Percentiles rank a stretch among this genome's conserved stretches.
phyloP scores from a whole-genome alignment of 2,888 invertebrate genomes.

The Dinocampus coccinellae region DNA sequence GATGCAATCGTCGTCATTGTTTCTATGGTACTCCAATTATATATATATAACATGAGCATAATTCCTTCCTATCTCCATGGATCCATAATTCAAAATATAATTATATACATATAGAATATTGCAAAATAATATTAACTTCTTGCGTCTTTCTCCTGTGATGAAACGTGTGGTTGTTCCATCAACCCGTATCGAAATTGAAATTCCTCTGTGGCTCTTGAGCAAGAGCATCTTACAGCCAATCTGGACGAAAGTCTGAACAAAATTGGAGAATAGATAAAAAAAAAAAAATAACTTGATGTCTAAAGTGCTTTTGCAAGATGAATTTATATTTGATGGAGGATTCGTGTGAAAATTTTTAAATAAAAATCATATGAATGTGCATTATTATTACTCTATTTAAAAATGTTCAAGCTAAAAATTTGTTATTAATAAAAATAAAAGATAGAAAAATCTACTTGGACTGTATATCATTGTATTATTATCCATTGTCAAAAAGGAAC shows the following conservation, averaged over 20 bases:
- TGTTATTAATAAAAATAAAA: too few relatives aligned
- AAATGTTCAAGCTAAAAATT: too few relatives aligned
- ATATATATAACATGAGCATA: not conserved
- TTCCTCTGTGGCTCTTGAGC: constrained; percentile 37
- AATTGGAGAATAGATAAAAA: constrained; percentile 11
- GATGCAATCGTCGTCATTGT: constrained; percentile 9
- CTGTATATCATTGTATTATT: too few relatives aligned
- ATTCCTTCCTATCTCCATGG: too few relatives aligned
- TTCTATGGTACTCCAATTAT: not conserved
- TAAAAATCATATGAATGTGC: too few relatives aligned
- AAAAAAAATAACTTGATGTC: constrained; percentile 9
- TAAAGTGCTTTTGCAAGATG: not conserved
- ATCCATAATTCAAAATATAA: too few relatives aligned
- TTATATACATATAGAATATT: not conserved
- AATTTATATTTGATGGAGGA: too few relatives aligned
- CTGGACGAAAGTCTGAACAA: constrained; percentile 25
- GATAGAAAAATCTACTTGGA: too few relatives aligned
- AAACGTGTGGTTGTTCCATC: constrained; percentile 37
- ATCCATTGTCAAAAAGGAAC: too few relatives aligned
- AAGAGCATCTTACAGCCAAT: not conserved
- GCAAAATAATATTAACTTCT: constrained; percentile 38
- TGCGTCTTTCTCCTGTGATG: constrained; percentile 20
- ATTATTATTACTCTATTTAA: too few relatives aligned
- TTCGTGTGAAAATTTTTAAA: too few relatives aligned
- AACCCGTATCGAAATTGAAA: constrained; percentile 44